Percentiles rank a stretch among this genome's conserved stretches.
Evolutionary conservation across 2,888 invertebrate genomes (phyloP).

Genomic region (Oligia fasciuncula): DNA sequence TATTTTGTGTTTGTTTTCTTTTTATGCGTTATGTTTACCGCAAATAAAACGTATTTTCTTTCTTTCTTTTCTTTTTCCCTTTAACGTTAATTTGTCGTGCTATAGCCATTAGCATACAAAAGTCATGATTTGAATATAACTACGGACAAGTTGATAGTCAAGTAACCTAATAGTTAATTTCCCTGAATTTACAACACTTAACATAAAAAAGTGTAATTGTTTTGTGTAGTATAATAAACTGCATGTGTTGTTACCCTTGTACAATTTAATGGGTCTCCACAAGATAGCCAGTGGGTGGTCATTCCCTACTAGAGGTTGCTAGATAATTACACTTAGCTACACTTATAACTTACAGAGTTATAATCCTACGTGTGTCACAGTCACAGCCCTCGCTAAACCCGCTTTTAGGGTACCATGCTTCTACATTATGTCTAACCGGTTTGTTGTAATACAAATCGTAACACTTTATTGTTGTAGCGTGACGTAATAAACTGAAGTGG

Average conservation of each 20-base stretch:
- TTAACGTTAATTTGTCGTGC: no score
- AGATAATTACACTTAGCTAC: constrained; percentile 8
- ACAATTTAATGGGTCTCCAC: constrained; percentile 3
- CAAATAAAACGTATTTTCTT: no score
- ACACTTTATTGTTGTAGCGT: not conserved
- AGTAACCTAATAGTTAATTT: no score
- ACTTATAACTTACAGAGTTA: not conserved
- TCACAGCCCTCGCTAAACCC: not conserved
- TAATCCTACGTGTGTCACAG: not conserved
- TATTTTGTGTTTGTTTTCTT: no score
- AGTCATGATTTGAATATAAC: no score
- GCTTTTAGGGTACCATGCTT: not conserved
- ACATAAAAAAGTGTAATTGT: no score
- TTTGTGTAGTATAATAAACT: not conserved
- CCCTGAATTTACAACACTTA: no score
- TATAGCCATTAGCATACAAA: no score
- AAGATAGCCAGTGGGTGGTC: not conserved
- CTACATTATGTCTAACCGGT: not conserved
- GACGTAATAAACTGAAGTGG: not conserved
- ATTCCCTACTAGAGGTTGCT: not conserved
- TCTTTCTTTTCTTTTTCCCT: no score
- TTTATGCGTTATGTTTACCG: no score
- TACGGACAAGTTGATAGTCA: no score
- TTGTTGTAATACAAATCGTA: not conserved
- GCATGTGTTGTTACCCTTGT: not conserved